Conservation (phyloP, 2,888 invertebrate species). For the Eueremaeus valkanovi region DNA sequence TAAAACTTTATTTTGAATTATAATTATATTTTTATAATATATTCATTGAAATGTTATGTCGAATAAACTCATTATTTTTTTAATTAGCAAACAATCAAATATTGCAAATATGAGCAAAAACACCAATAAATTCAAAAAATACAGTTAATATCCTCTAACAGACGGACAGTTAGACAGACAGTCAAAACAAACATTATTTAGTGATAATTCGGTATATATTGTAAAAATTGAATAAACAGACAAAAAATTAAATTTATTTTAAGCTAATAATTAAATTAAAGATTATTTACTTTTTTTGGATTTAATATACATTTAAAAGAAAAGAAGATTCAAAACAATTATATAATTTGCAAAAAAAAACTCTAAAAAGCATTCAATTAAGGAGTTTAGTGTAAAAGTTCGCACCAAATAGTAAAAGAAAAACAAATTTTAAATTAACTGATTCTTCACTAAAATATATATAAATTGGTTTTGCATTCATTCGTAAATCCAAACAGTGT, state of each 20-base stretch:
- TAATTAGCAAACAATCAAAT: constrained; percentile 7
- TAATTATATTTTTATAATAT: background rate
- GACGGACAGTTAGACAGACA: background rate
- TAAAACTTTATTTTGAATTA: constrained; percentile 18
- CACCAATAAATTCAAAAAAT: constrained; percentile 19
- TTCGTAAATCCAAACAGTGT: too few species aligned
- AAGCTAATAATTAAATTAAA: background rate
- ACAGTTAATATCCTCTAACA: constrained; percentile 17
- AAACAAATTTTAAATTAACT: background rate
- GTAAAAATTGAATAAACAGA: too few species aligned
- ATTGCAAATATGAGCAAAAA: constrained; percentile 15
- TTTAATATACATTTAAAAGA: background rate
- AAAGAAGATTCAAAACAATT: background rate
- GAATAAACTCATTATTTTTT: constrained; percentile 20
- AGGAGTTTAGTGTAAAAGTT: background rate
- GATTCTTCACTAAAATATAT: background rate
- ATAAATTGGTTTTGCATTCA: background rate
- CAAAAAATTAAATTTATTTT: background rate
- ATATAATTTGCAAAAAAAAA: background rate
- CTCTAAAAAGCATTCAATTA: background rate
- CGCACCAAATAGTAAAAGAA: background rate
- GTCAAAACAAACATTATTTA: background rate
- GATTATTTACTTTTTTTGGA: background rate
- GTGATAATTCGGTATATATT: background rate
- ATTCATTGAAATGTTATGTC: background rate